Conservation (phyloP, 2,113 vertebrate species). For the Tinamus guttatus region DNA sequence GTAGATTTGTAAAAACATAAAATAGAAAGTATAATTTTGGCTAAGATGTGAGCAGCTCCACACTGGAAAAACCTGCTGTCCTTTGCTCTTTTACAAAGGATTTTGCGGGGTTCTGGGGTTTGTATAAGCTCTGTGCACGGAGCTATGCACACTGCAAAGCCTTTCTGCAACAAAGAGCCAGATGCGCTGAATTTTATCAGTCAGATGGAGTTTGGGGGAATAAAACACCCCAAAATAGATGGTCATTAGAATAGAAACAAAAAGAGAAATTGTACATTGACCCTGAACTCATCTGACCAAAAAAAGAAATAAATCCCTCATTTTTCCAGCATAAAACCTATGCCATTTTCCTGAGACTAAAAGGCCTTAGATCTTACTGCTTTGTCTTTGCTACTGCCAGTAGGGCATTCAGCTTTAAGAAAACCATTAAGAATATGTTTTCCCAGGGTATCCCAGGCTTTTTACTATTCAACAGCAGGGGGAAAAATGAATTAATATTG, state of each 20-base stretch:
- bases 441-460: conserved; percentile 30
- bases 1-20: neutral
- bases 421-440: conserved; percentile 59
- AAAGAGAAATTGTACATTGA: conserved; percentile 70
- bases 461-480: conserved; percentile 33
- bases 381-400: conserved; percentile 63
- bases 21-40: neutral
- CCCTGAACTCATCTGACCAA: conserved; percentile 4
- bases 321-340: conserved; percentile 67
- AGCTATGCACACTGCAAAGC: neutral
- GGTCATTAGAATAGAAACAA: conserved; percentile 68
- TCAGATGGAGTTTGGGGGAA: conserved; percentile 43
- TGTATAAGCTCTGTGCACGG: fast-evolving
- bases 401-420: conserved; percentile 65
- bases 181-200: neutral
- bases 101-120: neutral
- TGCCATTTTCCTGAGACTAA: conserved; percentile 45
- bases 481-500: conserved; percentile 35
- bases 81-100: neutral
- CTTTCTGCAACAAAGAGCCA: neutral
- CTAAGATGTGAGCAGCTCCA: neutral
- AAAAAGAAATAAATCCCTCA: conserved; percentile 68
- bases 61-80: neutral
- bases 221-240: conserved; percentile 44
- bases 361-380: conserved; percentile 64